Conservation (phyloP, 2,113 vertebrate genomes). For the Tyrannus savana region DNA sequence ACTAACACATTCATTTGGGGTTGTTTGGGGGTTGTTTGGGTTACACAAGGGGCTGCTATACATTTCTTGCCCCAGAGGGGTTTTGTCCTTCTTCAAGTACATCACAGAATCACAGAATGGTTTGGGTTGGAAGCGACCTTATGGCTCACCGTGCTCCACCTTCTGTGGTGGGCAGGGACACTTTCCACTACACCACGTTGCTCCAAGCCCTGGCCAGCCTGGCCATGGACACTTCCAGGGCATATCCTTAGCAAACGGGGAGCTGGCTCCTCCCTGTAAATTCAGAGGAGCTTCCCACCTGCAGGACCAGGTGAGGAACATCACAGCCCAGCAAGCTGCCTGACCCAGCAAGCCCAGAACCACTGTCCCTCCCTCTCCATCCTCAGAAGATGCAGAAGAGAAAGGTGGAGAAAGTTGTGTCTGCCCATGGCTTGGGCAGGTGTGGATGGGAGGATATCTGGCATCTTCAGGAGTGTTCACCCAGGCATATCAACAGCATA, state of each 20-base stretch:
- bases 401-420: not conserved
- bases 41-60: not conserved
- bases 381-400: not conserved
- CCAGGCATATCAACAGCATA: not conserved
- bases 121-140: not conserved
- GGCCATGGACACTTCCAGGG: not conserved
- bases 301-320: not conserved
- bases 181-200: not conserved
- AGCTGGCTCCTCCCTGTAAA: not conserved
- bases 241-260: not conserved
- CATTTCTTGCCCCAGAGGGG: not conserved
- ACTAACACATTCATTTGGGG: not conserved
- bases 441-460: rapidly evolving
- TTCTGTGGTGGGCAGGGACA: not conserved
- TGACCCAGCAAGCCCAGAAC: not conserved
- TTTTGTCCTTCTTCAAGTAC: not conserved
- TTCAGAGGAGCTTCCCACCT: not conserved
- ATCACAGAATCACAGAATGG: not conserved
- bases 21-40: not conserved
- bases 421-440: not conserved
- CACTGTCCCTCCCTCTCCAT: not conserved
- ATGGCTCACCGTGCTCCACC: not conserved
- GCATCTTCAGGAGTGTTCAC: not conserved
- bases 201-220: rapidly evolving
- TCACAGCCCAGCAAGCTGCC: not conserved